Conservation (phyloP, 1,140 invertebrate genomes). For the Nixonia krombeini region DNA sequence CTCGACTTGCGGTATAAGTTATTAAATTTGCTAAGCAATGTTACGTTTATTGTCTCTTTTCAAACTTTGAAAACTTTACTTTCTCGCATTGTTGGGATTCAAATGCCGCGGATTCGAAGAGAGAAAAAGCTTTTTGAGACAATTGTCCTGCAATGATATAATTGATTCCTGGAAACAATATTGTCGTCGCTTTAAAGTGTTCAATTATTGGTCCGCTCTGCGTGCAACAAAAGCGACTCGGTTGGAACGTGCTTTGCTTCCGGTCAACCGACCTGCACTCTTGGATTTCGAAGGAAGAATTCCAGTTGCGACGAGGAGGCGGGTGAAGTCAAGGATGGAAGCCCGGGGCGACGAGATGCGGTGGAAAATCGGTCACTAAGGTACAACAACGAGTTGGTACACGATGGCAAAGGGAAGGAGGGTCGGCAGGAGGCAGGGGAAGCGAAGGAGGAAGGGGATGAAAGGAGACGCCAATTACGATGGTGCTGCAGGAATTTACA, state of each 20-base stretch:
- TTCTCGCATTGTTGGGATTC: no score
- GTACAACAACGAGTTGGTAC: slow-evolving; percentile 24
- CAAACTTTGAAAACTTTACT: no score
- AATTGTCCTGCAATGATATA: slow-evolving; percentile 12
- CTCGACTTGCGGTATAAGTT: no score
- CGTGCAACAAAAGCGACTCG: slow-evolving; percentile 37
- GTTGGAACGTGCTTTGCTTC: slow-evolving; percentile 55
- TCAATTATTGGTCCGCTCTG: slow-evolving; percentile 32
- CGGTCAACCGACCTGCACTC: slow-evolving; percentile 65
- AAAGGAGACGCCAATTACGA: slow-evolving; percentile 57
- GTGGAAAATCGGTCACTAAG: slow-evolving; percentile 39
- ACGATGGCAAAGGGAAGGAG: slow-evolving; percentile 31
- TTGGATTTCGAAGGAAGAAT: slow-evolving; percentile 48
- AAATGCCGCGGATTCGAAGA: no score
- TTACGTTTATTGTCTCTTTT: no score
- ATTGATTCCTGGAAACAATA: slow-evolving; percentile 37
- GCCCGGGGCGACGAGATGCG: slow-evolving; percentile 41
- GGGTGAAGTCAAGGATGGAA: slow-evolving; percentile 41
- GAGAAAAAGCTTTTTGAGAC: no score
- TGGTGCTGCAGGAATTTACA: slow-evolving; percentile 60
- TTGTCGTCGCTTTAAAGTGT: slow-evolving; percentile 27
- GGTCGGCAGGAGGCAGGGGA: slow-evolving; percentile 16
- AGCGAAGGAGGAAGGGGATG: slow-evolving; percentile 37
- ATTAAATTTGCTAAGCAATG: no score
- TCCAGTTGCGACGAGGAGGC: slow-evolving; percentile 43